Base-by-base conservation (phyloP, 2,113 vertebrate species). In the Polyodon spathula region DNA sequence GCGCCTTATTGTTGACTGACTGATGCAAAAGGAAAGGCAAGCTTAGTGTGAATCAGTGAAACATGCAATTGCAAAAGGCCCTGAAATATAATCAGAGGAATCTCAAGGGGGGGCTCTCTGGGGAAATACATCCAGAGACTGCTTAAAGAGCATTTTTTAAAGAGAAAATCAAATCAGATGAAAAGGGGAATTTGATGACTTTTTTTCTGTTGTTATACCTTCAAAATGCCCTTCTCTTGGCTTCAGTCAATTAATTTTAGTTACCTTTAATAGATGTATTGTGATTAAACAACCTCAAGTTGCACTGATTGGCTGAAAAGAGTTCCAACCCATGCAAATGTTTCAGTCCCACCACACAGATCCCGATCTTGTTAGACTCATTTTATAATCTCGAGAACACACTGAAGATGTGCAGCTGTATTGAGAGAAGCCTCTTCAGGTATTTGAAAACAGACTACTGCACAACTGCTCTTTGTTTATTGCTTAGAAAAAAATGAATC, bases 1-100 rank as follows among this genome's bases (percentile, higher is more conserved):
- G 40, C 4, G 56, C 40, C 56, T 41, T 15, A 43, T 44, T 58
- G 56, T 58, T 58, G 56, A 58, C 15, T 43, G 39, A 58, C 40
- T 41, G 44, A 17, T 43, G 56, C 56, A 27, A 42, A 41, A 44
- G 56, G 68, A 72, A 65, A 37, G 40, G 61, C 61, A 75, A 54
- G 70, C 65, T 63, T 70, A 59, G 64, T 61, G 67, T 61, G 70
- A 72, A 70, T 68, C 71, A 65, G 15, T 69, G 41, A 41, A 11
- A 55, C 2, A 39, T 60, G 63, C 68, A 72, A 58, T 64, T 65
- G 65, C 53, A 44, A 37, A 43, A 38, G 39, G 9, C 50, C 66
- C 55, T 63, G 56, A 64, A 66, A 73, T 75, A 71, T 70, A 68
- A 67, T 17, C 56, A 61, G 67, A 62, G 37, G 15, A 65, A 65